Base-by-base conservation (phyloP, 1,140 invertebrate genomes). In the Drosophila fuyamai region DNA sequence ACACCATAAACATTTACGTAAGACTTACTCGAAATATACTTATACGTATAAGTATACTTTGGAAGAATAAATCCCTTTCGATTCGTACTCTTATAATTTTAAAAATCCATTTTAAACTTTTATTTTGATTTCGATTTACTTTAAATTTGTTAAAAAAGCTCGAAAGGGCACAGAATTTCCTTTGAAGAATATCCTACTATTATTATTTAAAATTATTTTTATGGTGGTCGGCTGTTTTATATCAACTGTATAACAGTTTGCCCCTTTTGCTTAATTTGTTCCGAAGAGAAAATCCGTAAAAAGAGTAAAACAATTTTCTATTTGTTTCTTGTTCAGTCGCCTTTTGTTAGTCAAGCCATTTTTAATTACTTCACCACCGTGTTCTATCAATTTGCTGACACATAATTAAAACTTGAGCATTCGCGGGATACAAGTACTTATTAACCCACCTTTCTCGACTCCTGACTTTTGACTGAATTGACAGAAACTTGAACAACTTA, bases 401-500 rank as follows among this genome's bases (percentile, higher is more conserved):
- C 46, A 43, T 35, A 67, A 73, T 59, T 54, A 59, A 41, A 57
- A 59, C 12, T 40, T 38, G 29, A 32, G 29, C 29, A 10, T 36
- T 36, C 36, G 12, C 36, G 10, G 36, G 5, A 1, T 14, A 27
- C 3, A 27, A 38, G n/a, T 1, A 23, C 13, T 23, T 38, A 5
- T 46, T 13, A 1, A 32, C n/a, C 4, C 36, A 14, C 5, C 12
- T 1, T 58, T 55, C 10, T 36, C 13, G 13, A 1, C 4, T 18
- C 29, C 16, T 38, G 1, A 7, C 51, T 48, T 1, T 32, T 57
- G 32, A 32, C 29, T 32, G 6, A 8, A 32, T 8, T 32, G 23
- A 32, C 6, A 1, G 2, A 23, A 61, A 66, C 58, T 81, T 67
- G 63, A 50, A 59, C 47, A 81, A 46, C 36, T 44, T 50, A 16